Base-by-base conservation (phyloP, 1,140 invertebrate genomes). In the Trichonephila clavipes region DNA sequence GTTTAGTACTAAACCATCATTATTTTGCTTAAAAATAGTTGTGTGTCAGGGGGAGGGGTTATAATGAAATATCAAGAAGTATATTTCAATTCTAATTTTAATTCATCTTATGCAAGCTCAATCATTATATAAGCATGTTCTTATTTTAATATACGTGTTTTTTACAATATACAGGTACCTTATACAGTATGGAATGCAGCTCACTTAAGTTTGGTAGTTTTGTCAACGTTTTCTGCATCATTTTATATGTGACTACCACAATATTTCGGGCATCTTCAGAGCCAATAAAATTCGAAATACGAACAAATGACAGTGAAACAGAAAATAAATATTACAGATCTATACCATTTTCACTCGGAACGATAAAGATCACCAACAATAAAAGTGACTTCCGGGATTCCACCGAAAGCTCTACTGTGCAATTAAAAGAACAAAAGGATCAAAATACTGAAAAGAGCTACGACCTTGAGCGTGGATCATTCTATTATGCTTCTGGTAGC, bases 401-500 rank as follows among this genome's bases (percentile, higher is more conserved):
- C n/a, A 16, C 51, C n/a, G 21, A 85, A 24, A 85, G 14, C 28
- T 3, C 44, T 24, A 2, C 4, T 8, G 4, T n/a, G 4, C 21
- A 28, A 12, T 34, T 77, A 40, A 77, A 19, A 34, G 28, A 77
- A 16, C 72, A 77, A 40, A 40, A 77, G 6, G 19, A 34, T 12
- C n/a, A 28, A 69, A 69, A n/a, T n/a, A 24, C 1, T 16, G 81
- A 83, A n/a, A n/a, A 69, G 24, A 28, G 8, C 21, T 69, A 14
- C n/a, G 19, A 83, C 40, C 51, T n/a, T 28, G 21, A 88, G 0
- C 86, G 86, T 34, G 86, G 86, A 66, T 61, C 86, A 7, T 88
- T 88, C 59, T 88, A 88, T 14, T 88, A 88, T 18, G 86, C 86
- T n/a, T 88, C 86, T 1, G 64, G 86, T 61, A 88, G 86, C 16